A percentile compares a stretch with the other conserved stretches of the same genome.
Conservation (phyloP, 2,113 vertebrate species). For the Argyrosomus japonicus region DNA sequence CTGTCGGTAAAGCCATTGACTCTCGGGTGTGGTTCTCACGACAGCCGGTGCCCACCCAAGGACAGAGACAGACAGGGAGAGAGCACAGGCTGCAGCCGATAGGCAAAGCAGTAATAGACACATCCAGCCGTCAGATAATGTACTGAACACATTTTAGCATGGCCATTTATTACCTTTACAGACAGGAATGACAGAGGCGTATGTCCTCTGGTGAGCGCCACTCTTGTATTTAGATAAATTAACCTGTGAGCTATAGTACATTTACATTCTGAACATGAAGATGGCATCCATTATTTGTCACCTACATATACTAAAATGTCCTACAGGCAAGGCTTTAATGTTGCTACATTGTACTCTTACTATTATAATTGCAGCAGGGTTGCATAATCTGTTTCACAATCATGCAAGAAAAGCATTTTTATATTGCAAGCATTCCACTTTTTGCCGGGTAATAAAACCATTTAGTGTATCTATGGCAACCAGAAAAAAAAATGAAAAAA, state of each 20-base stretch:
- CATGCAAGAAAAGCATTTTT: constrained; percentile 18
- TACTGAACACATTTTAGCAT: constrained; percentile 1
- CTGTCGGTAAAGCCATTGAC: constrained; percentile 60
- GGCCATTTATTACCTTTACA: constrained; percentile 33
- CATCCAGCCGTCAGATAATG: constrained; percentile 45
- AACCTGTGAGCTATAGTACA: constrained; percentile 12
- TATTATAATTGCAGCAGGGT: constrained; percentile 14
- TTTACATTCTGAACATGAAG: constrained; percentile 28
- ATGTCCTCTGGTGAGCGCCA: constrained; percentile 19
- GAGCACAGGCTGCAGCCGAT: constrained; percentile 43
- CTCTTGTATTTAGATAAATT: constrained; percentile 6
- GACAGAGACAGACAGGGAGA: constrained; percentile 56
- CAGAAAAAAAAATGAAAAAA: background rate
- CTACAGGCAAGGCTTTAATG: background rate
- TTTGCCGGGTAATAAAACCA: constrained; percentile 33
- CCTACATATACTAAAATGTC: background rate
- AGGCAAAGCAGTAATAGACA: constrained; percentile 40
- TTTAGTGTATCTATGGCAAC: constrained; percentile 63
- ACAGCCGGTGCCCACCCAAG: constrained; percentile 73
- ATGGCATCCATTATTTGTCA: constrained; percentile 6
- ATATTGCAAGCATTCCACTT: constrained; percentile 17
- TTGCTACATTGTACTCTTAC: background rate
- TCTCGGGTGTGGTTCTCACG: constrained; percentile 80
- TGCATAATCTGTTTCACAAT: constrained; percentile 26
- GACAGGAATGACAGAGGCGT: constrained; percentile 12